phyloP scores from a whole-genome alignment of 2,888 invertebrate species.

The Euproctis similis region DNA sequence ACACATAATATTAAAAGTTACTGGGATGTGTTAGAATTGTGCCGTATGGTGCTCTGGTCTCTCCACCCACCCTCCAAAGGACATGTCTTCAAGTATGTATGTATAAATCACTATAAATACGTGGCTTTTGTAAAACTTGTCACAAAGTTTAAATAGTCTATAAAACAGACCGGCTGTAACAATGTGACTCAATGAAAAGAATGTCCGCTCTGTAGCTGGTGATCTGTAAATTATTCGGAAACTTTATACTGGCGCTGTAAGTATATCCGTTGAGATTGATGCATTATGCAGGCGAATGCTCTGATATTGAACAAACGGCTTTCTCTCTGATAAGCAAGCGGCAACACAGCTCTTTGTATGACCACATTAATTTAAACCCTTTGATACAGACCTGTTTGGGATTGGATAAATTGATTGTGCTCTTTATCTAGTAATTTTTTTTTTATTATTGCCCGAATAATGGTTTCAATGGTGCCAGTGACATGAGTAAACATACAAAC shows the following conservation, averaged over 20 bases:
- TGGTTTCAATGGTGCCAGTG: slow-evolving; percentile 10
- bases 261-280: slow-evolving; percentile 25
- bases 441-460: slow-evolving; percentile 11
- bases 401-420: slow-evolving; percentile 60
- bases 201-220: too few species aligned
- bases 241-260: slow-evolving; percentile 17
- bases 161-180: too few species aligned
- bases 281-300: slow-evolving; percentile 24
- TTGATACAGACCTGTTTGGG: slow-evolving; percentile 48
- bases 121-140: too few species aligned
- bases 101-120: too few species aligned
- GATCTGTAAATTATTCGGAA: slow-evolving; percentile 14
- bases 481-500: slow-evolving; percentile 20
- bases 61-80: too few species aligned
- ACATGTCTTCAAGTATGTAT: too few species aligned
- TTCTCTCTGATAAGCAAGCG: slow-evolving; percentile 65
- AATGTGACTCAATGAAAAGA: too few species aligned
- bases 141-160: too few species aligned
- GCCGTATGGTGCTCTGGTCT: too few species aligned
- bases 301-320: slow-evolving; percentile 38
- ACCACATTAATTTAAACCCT: slow-evolving; percentile 58
- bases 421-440: slow-evolving; percentile 35
- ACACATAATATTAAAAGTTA: too few species aligned
- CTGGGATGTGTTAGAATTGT: too few species aligned
- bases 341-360: slow-evolving; percentile 51